A percentile compares a stretch with the other conserved stretches of the same genome.
These are phyloP conservation scores for Cyclophora punctaria DNA, from an alignment of 2,888 invertebrate genomes.

Conservation along the genomic window DNA sequence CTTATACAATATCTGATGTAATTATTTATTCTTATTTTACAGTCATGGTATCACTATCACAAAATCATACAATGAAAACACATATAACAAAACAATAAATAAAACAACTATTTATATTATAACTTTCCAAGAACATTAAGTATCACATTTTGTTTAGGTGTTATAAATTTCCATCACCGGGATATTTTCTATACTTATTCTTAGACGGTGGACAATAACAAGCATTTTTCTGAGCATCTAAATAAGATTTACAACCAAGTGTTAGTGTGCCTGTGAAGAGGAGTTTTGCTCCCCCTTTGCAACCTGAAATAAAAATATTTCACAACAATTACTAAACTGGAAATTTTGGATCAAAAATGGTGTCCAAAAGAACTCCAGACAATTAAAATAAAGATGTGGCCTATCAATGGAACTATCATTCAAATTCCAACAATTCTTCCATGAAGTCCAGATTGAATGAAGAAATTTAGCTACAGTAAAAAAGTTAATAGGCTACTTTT, in stretches of 20 bases:
- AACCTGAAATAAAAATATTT: conserved; percentile 73
- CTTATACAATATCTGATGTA: conserved; percentile 13
- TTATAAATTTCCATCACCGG: conserved; percentile 58
- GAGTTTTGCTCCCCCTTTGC: conserved; percentile 90
- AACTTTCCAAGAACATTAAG: neutral
- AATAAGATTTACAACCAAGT: conserved; percentile 89
- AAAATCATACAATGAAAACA: no score
- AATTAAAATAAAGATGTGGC: no score
- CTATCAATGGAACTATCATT: no score
- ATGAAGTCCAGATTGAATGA: neutral
- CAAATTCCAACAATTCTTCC: no score
- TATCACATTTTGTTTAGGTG: no score
- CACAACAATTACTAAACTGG: no score
- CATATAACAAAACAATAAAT: neutral
- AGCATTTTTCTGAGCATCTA: conserved; percentile 87
- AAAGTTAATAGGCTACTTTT: no score
- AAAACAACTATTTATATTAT: conserved; percentile 7
- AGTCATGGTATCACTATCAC: neutral
- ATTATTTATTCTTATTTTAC: conserved; percentile 17
- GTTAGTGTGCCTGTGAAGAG: conserved; percentile 89
- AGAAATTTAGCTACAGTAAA: no score
- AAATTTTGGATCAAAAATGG: no score
- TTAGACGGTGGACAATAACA: conserved; percentile 82
- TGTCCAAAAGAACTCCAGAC: no score
- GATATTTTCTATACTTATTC: conserved; percentile 68